These are phyloP conservation scores for Climacteris rufus DNA, from an alignment of 2,113 vertebrate genomes.

Conservation along the genomic window DNA sequence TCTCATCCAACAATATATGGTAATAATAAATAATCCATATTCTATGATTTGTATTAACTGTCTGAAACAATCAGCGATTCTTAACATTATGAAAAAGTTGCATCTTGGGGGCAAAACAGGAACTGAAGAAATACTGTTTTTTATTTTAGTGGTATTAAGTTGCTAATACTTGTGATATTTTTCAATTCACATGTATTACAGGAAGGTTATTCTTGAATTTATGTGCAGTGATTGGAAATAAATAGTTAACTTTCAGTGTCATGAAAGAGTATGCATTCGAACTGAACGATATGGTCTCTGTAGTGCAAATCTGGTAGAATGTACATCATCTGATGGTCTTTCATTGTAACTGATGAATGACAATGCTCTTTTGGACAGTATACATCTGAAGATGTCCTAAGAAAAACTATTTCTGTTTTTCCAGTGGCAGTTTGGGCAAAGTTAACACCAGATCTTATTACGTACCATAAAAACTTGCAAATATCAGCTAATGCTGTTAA, in stretches of 20 bases:
- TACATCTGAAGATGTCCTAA: neutral
- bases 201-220: neutral
- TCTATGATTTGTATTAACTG: neutral
- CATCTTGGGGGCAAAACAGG: neutral
- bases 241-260: neutral
- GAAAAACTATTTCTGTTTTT: neutral
- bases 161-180: neutral
- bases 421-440: neutral
- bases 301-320: neutral
- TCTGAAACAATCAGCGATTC: neutral
- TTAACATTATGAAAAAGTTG: neutral
- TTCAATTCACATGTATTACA: neutral
- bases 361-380: neutral
- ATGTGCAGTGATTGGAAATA: neutral
- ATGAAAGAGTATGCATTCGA: neutral
- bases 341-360: neutral
- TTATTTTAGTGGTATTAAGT: no score
- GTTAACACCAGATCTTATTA: neutral
- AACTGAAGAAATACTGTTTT: neutral
- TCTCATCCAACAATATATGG: neutral
- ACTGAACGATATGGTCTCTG: neutral
- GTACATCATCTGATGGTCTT: neutral
- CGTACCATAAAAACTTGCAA: neutral
- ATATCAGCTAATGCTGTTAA: neutral
- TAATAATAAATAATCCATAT: neutral